Conservation (phyloP, 2,113 vertebrate species). For the Clarias batrachus region DNA sequence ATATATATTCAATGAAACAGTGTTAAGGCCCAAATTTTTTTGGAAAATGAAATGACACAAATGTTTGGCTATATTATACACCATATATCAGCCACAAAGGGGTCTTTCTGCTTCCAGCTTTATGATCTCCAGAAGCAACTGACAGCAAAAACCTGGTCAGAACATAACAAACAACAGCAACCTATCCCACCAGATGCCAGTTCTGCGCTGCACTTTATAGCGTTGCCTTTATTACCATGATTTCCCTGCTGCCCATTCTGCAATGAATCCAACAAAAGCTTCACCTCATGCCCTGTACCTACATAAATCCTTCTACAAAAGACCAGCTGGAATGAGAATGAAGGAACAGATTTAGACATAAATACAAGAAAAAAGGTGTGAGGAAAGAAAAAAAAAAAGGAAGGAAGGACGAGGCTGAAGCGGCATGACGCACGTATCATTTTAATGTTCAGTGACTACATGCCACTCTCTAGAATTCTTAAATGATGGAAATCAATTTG, state of each 20-base stretch:
- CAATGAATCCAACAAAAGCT: constrained; percentile 57
- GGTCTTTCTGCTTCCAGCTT: not conserved
- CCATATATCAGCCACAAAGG: constrained; percentile 33
- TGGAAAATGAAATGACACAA: not conserved
- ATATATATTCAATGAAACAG: not conserved
- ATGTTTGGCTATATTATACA: not conserved
- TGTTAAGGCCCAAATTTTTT: not conserved
- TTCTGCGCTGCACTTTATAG: constrained; percentile 50
- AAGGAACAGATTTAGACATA: constrained; percentile 13
- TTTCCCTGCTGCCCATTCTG: constrained; percentile 37
- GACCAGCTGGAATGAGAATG: constrained; percentile 44
- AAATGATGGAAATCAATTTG: not conserved
- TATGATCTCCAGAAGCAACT: constrained; percentile 1
- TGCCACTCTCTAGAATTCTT: not conserved
- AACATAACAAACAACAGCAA: constrained; percentile 4
- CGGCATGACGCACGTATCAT: not conserved
- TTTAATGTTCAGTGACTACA: not conserved
- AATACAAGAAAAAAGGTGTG: constrained; percentile 18
- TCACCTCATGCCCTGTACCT: constrained; percentile 51
- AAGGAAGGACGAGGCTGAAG: constrained; percentile 8
- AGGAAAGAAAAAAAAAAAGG: constrained; percentile 15
- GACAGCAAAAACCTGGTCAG: constrained; percentile 24
- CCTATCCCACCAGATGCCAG: constrained; percentile 41
- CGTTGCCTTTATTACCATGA: constrained; percentile 51
- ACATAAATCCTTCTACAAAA: constrained; percentile 59